A percentile compares a stretch with the other conserved stretches of the same genome.
Evolutionary conservation across 1,140 invertebrate species (phyloP).

Genomic region (Drosophila subpulchrella): DNA sequence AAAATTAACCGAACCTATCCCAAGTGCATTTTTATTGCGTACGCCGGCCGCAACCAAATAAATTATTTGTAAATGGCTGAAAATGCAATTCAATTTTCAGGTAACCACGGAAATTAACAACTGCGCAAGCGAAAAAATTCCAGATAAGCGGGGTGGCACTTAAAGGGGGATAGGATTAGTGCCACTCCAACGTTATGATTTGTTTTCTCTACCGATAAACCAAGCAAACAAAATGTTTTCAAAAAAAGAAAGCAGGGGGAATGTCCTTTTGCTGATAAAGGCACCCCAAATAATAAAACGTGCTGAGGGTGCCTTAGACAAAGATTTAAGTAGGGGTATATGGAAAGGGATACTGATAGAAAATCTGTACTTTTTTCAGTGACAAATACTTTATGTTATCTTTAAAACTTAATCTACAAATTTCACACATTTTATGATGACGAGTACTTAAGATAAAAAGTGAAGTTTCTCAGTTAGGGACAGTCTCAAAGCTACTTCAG

Average conservation of each 20-base stretch:
- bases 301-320: neutral
- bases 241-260: neutral
- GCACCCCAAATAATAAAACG: neutral
- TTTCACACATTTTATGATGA: too few relatives aligned
- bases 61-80: slow-evolving; percentile 37
- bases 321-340: neutral
- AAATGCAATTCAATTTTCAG: slow-evolving; percentile 38
- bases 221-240: neutral
- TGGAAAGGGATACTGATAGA: neutral
- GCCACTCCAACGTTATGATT: slow-evolving; percentile 17
- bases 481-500: too few relatives aligned
- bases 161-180: neutral
- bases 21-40: slow-evolving; percentile 56
- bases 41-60: slow-evolving; percentile 7
- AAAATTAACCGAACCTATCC: slow-evolving; percentile 52
- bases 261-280: neutral
- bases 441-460: too few relatives aligned
- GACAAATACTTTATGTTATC: too few relatives aligned
- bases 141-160: neutral
- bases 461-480: too few relatives aligned
- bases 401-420: too few relatives aligned
- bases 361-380: neutral
- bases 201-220: slow-evolving; percentile 2
- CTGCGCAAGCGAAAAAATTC: neutral
- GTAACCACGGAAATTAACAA: slow-evolving; percentile 23